Evolutionary conservation across 2,888 invertebrate species (phyloP).

Genomic region (Lycophotia porphyrea): DNA sequence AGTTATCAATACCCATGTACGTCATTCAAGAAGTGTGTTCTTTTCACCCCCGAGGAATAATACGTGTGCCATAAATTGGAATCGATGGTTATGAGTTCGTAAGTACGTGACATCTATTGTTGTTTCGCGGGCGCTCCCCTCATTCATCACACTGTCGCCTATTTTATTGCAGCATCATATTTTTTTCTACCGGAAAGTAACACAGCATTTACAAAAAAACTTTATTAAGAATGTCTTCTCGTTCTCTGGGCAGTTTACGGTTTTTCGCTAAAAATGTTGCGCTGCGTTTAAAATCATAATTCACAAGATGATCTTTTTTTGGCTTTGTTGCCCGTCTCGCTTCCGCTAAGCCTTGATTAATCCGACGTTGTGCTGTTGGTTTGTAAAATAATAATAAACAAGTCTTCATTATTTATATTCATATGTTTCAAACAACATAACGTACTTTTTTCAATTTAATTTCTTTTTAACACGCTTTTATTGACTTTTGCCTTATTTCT

Average conservation of each 20-base stretch:
- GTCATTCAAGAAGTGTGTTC: conserved; percentile 33
- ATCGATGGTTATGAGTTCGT: conserved; percentile 85
- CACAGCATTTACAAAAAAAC: conserved; percentile 54
- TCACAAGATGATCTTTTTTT: conserved; percentile 57
- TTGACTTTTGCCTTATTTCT: no score
- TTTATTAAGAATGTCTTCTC: conserved; percentile 47
- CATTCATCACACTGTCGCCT: conserved; percentile 80
- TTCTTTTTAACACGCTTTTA: no score
- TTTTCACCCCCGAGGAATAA: conserved; percentile 63
- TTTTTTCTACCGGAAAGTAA: conserved; percentile 62
- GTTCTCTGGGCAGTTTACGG: conserved; percentile 44
- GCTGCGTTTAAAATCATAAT: conserved; percentile 51
- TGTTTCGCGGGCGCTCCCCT: conserved; percentile 70
- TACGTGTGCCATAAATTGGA: conserved; percentile 81
- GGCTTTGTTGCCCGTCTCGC: conserved; percentile 39
- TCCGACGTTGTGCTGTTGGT: conserved; percentile 35
- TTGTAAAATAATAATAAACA: conserved; percentile 51
- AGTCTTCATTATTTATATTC: conserved; percentile 28
- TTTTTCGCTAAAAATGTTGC: conserved; percentile 37
- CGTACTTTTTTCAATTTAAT: no score
- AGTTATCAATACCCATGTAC: conserved; percentile 31
- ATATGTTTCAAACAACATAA: conserved; percentile 3
- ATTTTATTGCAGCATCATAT: conserved; percentile 74
- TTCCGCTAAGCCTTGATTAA: conserved; percentile 53
- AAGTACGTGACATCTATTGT: conserved; percentile 85